A percentile compares a stretch with the other conserved stretches of the same genome.
phyloP scores from a whole-genome alignment of 2,888 invertebrate species.

The Marronus borbonicus region DNA sequence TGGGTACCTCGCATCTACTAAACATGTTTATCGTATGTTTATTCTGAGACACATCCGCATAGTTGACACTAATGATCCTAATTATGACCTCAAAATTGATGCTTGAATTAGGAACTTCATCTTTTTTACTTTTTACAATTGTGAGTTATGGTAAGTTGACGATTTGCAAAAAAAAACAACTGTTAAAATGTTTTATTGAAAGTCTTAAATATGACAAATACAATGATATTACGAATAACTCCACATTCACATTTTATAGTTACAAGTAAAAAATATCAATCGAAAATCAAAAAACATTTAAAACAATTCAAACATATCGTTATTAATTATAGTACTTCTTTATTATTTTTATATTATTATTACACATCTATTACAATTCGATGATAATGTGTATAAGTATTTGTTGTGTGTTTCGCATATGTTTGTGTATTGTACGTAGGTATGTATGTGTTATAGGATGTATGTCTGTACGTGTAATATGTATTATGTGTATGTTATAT shows the following conservation, averaged over 20 bases:
- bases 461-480: constrained; percentile 2
- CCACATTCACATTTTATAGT: constrained; percentile 62
- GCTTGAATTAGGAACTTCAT: too few relatives aligned
- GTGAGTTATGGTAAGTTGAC: too few relatives aligned
- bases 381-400: constrained; percentile 56
- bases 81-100: too few relatives aligned
- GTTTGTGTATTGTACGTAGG: constrained; percentile 15
- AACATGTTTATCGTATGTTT: too few relatives aligned
- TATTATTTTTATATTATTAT: constrained; percentile 39
- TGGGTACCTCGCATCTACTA: too few relatives aligned
- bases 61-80: too few relatives aligned
- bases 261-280: constrained; percentile 56
- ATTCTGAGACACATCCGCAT: too few relatives aligned
- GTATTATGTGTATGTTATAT: background rate
- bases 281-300: constrained; percentile 56
- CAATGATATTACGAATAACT: constrained; percentile 61
- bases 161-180: constrained; percentile 23
- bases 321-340: constrained; percentile 48
- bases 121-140: too few relatives aligned
- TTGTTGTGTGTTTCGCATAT: constrained; percentile 19
- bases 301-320: constrained; percentile 55
- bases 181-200: constrained; percentile 60
- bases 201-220: constrained; percentile 61
- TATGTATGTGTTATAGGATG: constrained; percentile 13
- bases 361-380: constrained; percentile 57